Evolutionary conservation across 1,140 invertebrate genomes (phyloP), one percentile per base, ranked within the genome.

Genomic region (Coelopa frigida): DNA sequence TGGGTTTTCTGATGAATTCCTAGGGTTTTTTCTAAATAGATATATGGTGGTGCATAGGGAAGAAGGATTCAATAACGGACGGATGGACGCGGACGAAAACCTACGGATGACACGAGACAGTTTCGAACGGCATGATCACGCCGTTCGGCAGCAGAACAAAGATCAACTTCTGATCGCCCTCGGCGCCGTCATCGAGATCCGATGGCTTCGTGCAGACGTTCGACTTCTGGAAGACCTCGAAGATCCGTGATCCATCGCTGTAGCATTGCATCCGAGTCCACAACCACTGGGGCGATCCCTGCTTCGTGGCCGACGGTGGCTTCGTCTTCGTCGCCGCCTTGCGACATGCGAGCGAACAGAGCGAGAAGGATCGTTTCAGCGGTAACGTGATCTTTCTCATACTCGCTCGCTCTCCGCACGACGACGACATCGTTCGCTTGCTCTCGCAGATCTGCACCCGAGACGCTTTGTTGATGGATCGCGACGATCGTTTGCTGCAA

Each of bases 121-220:
- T n/a, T n/a, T n/a, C 47, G 31, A 49, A 49, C 2, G 47, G 47
- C 47, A 49, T 49, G 24, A 49, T 49, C 20, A 39, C 20, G 20
- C 47, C 47, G 14, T 42, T 44, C 20, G 42, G 33, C 36, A 49
- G 24, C 3, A 49, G 29, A 2, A 49, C 47, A 32, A 49, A 49
- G 12, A 49, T 49, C 2, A 49, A 22, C 24, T 44, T 24, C 27
- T 41, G 24, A 5, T 20, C 39, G 4, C 26, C 26, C 6, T 38
- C 12, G 3, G 38, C 37, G n/a, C n/a, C n/a, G n/a, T n/a, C n/a
- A 20, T 49, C 46, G 18, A 48, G 38, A 36, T 48, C 29, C n/a
- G 47, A 23, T 2, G 47, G 47, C 38, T 49, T 41, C 11, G 33
- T 49, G 10, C 41, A 38, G 8, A 22, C 36, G 18, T 12, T 37